phyloP scores from a whole-genome alignment of 1,140 invertebrate genomes.

The Trichonephila inaurata region DNA sequence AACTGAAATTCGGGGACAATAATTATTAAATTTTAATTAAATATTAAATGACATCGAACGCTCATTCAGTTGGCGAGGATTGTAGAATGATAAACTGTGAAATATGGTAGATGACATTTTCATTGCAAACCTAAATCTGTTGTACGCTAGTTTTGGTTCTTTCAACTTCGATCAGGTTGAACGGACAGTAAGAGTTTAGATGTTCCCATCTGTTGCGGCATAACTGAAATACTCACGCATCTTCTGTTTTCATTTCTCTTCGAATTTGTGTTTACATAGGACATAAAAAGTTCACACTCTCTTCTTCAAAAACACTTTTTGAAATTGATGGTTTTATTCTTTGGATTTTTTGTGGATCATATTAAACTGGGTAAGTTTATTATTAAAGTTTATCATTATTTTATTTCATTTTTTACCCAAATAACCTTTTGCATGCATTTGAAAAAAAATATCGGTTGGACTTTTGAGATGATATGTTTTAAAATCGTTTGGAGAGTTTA shows the following conservation, averaged over 20 bases:
- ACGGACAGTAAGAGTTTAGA: conserved; percentile 12
- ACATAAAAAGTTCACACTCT: not conserved
- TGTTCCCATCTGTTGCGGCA: conserved; percentile 8
- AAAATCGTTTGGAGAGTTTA: too few relatives aligned
- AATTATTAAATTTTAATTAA: too few relatives aligned
- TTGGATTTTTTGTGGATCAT: not conserved
- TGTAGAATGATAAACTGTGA: not conserved
- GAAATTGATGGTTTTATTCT: not conserved
- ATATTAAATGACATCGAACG: not conserved
- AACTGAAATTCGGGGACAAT: too few relatives aligned
- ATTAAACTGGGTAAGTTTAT: not conserved
- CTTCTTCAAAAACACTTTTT: not conserved
- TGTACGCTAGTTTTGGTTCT: conserved; percentile 22
- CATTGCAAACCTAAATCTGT: not conserved
- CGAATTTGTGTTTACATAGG: not conserved
- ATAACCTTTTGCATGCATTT: too few relatives aligned
- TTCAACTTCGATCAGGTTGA: conserved; percentile 44
- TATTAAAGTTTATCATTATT: too few relatives aligned
- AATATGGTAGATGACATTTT: not conserved
- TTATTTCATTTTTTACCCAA: too few relatives aligned
- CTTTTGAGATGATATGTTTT: too few relatives aligned
- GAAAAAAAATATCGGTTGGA: too few relatives aligned
- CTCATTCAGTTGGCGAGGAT: not conserved
- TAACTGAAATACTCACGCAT: not conserved
- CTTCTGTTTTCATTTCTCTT: not conserved